Evolutionary conservation across 2,113 vertebrate species (phyloP), one percentile per base, ranked within the genome.

Genomic region (Micronisus gabar): DNA sequence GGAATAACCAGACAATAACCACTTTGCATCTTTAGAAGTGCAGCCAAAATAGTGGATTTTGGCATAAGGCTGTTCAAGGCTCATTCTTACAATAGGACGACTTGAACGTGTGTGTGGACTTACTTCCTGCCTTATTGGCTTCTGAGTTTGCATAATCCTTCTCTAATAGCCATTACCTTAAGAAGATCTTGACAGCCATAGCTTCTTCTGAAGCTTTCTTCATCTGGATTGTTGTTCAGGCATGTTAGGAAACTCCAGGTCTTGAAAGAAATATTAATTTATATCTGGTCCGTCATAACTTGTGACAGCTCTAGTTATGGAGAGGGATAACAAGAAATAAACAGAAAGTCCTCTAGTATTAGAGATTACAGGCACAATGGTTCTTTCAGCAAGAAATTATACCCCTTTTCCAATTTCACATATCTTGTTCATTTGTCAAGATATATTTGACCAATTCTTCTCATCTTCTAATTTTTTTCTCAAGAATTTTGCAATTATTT

Each of bases 401-500:
- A 89, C 63, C 72, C 10, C 23, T 91, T 93, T 94, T 91, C 63
- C 55, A 89, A 27, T 96, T 81, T 89, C 80, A 91, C 5, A 22
- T 73, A 73, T 40, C 55, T 81, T 89, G 21, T 81, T 96, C 38
- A 84, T 95, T 91, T 91, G 36, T 80, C 86, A 84, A 88, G 45
- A 86, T 78, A 66, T 27, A 84, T 50, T 89, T 84, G 83, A 95
- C 68, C n/a, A 74, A 50, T 67, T 84, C 66, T 65, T 88, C 48
- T 41, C 61, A 95, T 87, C 55, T 83, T 86, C 50, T 87, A 81
- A 41, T 40, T 78, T 81, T 48, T 90, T 73, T 90, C 81, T 81
- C 32, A 53, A 94, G 72, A 71, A 50, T 84, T 88, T 66, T 84
- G 45, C 25, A 92, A 83, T 86, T 92, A 88, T 92, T 95, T 94